Conservation (phyloP, 2,888 invertebrate genomes). For the Dryomyza anilis region DNA sequence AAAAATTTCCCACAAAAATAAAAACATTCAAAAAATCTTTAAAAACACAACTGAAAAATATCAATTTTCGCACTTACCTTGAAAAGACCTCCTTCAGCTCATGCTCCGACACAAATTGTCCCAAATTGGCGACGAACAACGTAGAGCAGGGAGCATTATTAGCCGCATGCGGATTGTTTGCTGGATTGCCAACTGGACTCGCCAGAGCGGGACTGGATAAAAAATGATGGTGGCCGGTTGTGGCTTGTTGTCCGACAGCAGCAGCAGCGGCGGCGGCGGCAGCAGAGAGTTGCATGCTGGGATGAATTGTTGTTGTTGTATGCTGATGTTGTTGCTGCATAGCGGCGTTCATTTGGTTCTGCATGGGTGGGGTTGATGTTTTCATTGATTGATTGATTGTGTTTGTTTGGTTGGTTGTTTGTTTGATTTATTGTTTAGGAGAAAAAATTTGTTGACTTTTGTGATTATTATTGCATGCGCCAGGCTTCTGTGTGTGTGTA, state of each 20-base stretch:
- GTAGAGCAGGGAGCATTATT: constrained; percentile 92
- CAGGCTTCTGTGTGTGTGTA: too few species aligned
- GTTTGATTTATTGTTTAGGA: too few species aligned
- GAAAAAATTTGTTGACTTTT: constrained; percentile 24
- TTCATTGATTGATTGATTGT: background rate
- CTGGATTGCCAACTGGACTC: constrained; percentile 74
- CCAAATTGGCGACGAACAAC: constrained; percentile 97
- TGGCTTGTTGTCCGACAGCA: constrained; percentile 61
- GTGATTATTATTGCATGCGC: constrained; percentile 15
- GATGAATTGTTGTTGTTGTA: constrained; percentile 63
- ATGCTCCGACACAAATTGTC: constrained; percentile 96
- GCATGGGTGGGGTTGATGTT: too few species aligned
- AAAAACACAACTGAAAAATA: too few species aligned
- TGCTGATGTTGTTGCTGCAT: constrained; percentile 62
- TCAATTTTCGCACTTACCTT: constrained; percentile 77
- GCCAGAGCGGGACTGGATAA: constrained; percentile 92
- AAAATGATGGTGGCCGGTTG: constrained; percentile 77
- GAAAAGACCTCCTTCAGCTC: constrained; percentile 98
- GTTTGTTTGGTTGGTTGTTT: background rate
- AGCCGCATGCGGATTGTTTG: constrained; percentile 63
- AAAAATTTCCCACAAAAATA: too few species aligned
- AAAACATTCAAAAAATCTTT: too few species aligned
- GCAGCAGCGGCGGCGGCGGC: constrained; percentile 51
- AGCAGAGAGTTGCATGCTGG: constrained; percentile 70
- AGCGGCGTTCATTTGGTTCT: constrained; percentile 66